Base-by-base conservation (phyloP, 2,797 vertebrate species). In the Spinus pinus region DNA sequence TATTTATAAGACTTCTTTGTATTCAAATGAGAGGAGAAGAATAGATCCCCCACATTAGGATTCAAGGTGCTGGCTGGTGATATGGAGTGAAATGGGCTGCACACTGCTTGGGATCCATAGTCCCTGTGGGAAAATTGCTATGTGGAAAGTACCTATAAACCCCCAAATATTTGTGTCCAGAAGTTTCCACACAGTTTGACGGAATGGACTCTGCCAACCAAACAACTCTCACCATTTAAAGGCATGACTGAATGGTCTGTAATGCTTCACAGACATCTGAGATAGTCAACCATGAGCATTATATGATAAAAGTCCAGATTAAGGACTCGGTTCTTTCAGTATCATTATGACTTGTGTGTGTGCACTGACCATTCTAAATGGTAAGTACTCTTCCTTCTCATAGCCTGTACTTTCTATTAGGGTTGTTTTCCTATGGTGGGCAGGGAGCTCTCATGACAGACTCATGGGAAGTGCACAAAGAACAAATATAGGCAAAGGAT, bases 401-500 rank as follows among this genome's bases (percentile, higher is more conserved):
- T 75, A 61, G 24, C 4, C 12, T 74, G 31, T 74, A 20, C 51
- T 64, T 97, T 91, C 83, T 91, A 35, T 90, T 81, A 77, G 53
- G 14, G 16, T 49, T 86, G 50, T 93, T 93, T 94, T 86, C 89
- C 73, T 91, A 35, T 24, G 39, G 30, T 91, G 73, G 77, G 23
- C 88, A 94, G 96, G 86, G 90, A 94, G 46, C 90, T 92, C 15
- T 6, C 27, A 61, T 64, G 72, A 86, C 44, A 86, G 41, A 37
- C 72, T 94, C 25, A 6, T 64, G 81, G 93, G 84, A 93, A 90
- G 46, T 84, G 64, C 86, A 82, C 35, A 89, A 86, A 94, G 84
- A 94, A 86, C 85, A 96, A 96, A 96, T 62, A 91, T 4, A 81
- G 66, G 69, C 77, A 84, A 60, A 90, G 69, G 47, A 86, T 96